Percentiles rank a stretch among this genome's conserved stretches.
Conservation (phyloP, 2,888 invertebrate species). For the Gerris lacustris region DNA sequence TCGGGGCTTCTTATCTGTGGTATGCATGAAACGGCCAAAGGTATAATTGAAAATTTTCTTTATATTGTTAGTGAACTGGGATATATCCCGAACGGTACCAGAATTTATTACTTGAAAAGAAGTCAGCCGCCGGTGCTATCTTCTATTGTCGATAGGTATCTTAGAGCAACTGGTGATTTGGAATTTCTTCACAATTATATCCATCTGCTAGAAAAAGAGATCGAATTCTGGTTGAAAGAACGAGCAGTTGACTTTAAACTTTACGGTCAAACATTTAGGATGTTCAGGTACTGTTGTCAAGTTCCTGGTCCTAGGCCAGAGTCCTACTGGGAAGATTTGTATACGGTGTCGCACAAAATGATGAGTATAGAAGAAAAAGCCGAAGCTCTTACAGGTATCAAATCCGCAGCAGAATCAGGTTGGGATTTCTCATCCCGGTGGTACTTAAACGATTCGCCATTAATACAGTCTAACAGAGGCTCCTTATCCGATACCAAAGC, state of each 20-base stretch:
- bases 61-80: conserved; percentile 53
- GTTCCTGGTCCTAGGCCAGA: conserved; percentile 58
- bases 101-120: conserved; percentile 62
- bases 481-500: conserved; percentile 44
- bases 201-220: conserved; percentile 46
- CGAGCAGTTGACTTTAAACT: conserved; percentile 39
- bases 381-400: conserved; percentile 55
- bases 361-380: conserved; percentile 40
- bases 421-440: conserved; percentile 80
- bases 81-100: conserved; percentile 67
- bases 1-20: conserved; percentile 63
- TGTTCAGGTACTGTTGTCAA: conserved; percentile 49
- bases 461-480: conserved; percentile 42
- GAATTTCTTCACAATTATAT: conserved; percentile 50
- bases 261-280: conserved; percentile 41
- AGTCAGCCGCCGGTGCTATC: conserved; percentile 61
- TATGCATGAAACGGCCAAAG: conserved; percentile 47
- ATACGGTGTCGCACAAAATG: conserved; percentile 37
- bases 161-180: conserved; percentile 49
- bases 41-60: conserved; percentile 62
- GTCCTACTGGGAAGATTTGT: conserved; percentile 55
- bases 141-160: conserved; percentile 59
- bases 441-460: conserved; percentile 43
- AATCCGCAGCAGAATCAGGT: conserved; percentile 72
- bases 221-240: conserved; percentile 52